A percentile compares a stretch with the other conserved stretches of the same genome.
phyloP scores from a whole-genome alignment of 1,140 invertebrate genomes.

The Plectus sambesii region DNA sequence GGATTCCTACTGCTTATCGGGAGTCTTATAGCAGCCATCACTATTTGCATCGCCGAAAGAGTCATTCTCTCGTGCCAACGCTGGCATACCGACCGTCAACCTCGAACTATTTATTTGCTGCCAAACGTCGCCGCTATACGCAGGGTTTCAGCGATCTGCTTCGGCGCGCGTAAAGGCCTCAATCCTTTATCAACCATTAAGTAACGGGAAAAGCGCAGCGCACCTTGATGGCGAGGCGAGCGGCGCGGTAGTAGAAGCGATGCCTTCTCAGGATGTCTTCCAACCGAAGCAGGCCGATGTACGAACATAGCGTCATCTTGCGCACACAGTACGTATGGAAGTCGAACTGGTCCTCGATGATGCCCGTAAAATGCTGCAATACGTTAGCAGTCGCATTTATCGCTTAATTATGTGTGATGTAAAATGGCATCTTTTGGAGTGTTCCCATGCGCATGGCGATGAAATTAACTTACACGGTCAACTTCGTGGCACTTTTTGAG shows the following conservation, averaged over 20 bases:
- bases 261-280: constrained; percentile 82
- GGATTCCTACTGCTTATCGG: too few species aligned
- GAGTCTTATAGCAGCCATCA: too few species aligned
- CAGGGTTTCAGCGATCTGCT: too few species aligned
- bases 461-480: constrained; percentile 80
- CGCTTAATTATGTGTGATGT: not conserved
- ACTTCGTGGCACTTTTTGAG: constrained; percentile 96
- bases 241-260: constrained; percentile 83
- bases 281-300: constrained; percentile 75
- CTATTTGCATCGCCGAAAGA: too few species aligned
- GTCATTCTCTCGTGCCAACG: too few species aligned
- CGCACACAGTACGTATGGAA: constrained; percentile 99
- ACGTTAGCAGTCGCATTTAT: constrained; percentile 13
- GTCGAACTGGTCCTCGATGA: constrained; percentile 99
- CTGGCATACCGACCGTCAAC: too few species aligned
- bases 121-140: too few species aligned
- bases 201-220: constrained; percentile 7
- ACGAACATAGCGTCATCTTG: constrained; percentile 94
- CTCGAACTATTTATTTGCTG: too few species aligned
- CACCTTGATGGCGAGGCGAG: constrained; percentile 77
- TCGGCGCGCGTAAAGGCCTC: too few species aligned
- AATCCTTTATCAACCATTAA: not conserved
- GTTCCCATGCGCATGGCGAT: too few species aligned
- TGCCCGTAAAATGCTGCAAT: constrained; percentile 88
- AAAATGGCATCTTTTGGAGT: too few species aligned